Base-by-base conservation (phyloP, 92 coral and sea anemone species). In the Porites rus region DNA sequence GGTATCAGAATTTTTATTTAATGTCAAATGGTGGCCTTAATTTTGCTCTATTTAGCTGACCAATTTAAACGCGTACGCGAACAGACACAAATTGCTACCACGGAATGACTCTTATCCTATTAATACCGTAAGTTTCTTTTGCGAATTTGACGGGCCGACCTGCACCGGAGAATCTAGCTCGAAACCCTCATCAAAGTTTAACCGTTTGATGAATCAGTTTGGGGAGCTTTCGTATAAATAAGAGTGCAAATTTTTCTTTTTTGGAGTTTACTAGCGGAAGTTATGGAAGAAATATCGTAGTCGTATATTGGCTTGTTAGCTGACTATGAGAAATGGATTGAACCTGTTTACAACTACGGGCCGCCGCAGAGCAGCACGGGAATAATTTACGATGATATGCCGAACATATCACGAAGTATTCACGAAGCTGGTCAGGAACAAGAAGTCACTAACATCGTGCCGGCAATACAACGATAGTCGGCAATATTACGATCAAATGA, bases 1-100 rank as follows among this genome's bases (percentile, higher is more conserved):
- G 93, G 98, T 96, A 91, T 76, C 79, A 84, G 52, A 69, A 20
- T 79, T 86, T 76, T 79, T 74, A 43, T 80, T 80, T 21, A 54
- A 6, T 80, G 61, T 56, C 16, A 38, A 38, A 38, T 56, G 12
- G 13, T 11, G 61, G 11, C 61, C 61, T 56, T 56, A 56, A 10
- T 56, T 14, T 56, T 56, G 61, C 61, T 56, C 61, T 2, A 14
- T 56, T 0, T 10, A 10, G 16, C 46, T 56, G 61, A 56, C 4
- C 4, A 10, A 56, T 56, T 38, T 38, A 38, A 38, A 38, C 46
- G 46, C 46, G 46, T 38, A 38, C 46, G 46, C 46, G 46, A 38
- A 38, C 6, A 38, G 46, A 38, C 5, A 4, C 46, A 38, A 38
- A 4, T 38, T 38, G 46, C 46, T 38, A 38, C 0, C 46, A 38